Evolutionary conservation across 2,797 vertebrate genomes (phyloP), one percentile per base, ranked within the genome.

Genomic region (Melanogrammus aeglefinus): DNA sequence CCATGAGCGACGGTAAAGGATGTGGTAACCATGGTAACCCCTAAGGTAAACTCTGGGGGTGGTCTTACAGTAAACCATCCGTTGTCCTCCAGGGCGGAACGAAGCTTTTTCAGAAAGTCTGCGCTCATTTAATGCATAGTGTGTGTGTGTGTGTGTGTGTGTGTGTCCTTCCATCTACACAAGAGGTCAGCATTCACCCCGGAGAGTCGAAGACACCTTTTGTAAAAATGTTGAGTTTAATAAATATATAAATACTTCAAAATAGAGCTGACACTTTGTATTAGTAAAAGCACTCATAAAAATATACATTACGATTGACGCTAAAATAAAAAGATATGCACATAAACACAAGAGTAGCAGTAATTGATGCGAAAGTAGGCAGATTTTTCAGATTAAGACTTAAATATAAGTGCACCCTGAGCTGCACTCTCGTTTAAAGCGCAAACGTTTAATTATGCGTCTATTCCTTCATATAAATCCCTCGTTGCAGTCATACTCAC

Each of bases 191-290:
- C 75, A 33, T 80, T 77, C 13, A 80, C 72, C 66, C 31, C 9
- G n/a, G 24, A 24, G 57, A 76, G 70, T 70, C 24, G 21, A 41
- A 18, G 0, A 2, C 29, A 77, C 69, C 69, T 84, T 44, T 85
- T 79, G 76, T 86, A 87, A 86, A 89, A 86, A 86, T 79, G 72
- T 82, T 76, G 75, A 82, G 80, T 91, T 92, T 87, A 91, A 91
- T 91, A 90, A 91, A 92, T 91, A 86, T 79, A 90, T 84, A 87
- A 87, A 89, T 85, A 86, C 73, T 77, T 38, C 89, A 91, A 89
- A 90, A 92, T 88, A 89, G 81, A 91, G 77, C 78, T 82, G n/a
- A 74, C 66, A 77, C 14, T 63, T 51, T 57, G 38, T n/a, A 76
- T 47, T 1, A 78, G 75, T 35, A 76, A 39, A 75, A 47, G 7